Base-by-base conservation (phyloP, 23 tunicate genomes). In the Trididemnum miniatum region DNA sequence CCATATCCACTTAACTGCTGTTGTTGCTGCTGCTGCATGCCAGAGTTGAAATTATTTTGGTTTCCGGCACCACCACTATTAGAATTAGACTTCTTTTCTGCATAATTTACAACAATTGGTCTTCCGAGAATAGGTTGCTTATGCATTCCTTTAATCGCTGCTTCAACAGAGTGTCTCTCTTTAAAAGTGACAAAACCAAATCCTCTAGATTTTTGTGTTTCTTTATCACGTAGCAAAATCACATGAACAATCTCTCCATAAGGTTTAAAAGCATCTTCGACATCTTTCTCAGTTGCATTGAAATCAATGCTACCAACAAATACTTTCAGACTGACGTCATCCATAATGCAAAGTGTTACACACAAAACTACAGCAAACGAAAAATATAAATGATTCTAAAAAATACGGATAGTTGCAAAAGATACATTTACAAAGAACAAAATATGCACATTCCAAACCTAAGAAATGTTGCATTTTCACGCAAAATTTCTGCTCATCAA, bases 281-380 rank as follows among this genome's bases (percentile, higher is more conserved):
- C 89, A 64, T 85, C 89, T 49, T 85, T 77, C 31, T 85, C 89
- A 0, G 89, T 64, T 24, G 89, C 89, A 57, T 85, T 76, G 51
- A 85, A 85, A 28, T 85, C 89, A 23, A 85, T 85, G 72, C 89
- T 85, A 1, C 89, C 89, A 23, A 85, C 89, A 77, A 85, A 85
- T n/a, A 85, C 62, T 77, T 85, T 85, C n/a, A 25, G 18, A 34
- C 83, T 85, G 49, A 64, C 50, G 36, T 85, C 89, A 76, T 76
- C 82, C 44, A 59, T 65, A 65, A 39, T 77, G 23, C 54, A 74
- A 36, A 74, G 15, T 44, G 15, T 44, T 7, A 9, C 15, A 44
- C 15, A 44, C 15, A 7, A 9, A 7, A 44, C 15, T 44, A 9
- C 15, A 44, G 15, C 15, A 44, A 44, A 9, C 54, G 9, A 44